phyloP scores from a whole-genome alignment of 2,797 vertebrate species.

The Vespertilio murinus region DNA sequence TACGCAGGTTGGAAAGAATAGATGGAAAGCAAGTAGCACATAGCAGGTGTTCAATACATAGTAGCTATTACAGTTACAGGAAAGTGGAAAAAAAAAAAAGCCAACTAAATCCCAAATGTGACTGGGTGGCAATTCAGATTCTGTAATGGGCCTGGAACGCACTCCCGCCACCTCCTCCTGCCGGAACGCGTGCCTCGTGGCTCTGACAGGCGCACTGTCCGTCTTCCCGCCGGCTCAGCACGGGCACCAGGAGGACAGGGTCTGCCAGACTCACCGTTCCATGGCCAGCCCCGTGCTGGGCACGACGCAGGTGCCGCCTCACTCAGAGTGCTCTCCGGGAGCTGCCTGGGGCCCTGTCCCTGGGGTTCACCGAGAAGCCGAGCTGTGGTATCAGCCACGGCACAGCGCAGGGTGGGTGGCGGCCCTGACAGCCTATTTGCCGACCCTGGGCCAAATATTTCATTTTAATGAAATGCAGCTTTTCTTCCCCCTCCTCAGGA shows the following conservation, averaged over 20 bases:
- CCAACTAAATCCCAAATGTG: not conserved
- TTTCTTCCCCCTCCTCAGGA: not conserved
- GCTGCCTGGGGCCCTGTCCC: not conserved
- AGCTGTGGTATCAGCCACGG: fast-evolving
- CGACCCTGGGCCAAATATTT: not conserved
- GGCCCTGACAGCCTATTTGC: not conserved
- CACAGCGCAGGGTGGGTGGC: fast-evolving
- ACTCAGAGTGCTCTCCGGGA: fast-evolving
- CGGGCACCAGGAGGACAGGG: too few species aligned
- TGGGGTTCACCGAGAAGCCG: not conserved
- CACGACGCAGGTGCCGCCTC: not conserved
- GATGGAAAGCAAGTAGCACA: too few species aligned
- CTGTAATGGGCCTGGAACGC: fast-evolving
- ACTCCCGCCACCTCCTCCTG: not conserved
- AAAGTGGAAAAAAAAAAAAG: not conserved
- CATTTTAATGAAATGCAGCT: not conserved
- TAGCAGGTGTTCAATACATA: not conserved
- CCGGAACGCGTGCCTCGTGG: fast-evolving
- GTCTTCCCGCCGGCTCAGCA: not conserved
- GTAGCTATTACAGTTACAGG: not conserved
- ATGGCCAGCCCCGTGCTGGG: not conserved
- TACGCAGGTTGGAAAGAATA: not conserved
- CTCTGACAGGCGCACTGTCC: fast-evolving
- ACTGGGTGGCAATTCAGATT: not conserved
- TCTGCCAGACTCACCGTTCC: not conserved